Conservation (phyloP, 2,888 invertebrate genomes). For the Tuberolachnus salignus region DNA sequence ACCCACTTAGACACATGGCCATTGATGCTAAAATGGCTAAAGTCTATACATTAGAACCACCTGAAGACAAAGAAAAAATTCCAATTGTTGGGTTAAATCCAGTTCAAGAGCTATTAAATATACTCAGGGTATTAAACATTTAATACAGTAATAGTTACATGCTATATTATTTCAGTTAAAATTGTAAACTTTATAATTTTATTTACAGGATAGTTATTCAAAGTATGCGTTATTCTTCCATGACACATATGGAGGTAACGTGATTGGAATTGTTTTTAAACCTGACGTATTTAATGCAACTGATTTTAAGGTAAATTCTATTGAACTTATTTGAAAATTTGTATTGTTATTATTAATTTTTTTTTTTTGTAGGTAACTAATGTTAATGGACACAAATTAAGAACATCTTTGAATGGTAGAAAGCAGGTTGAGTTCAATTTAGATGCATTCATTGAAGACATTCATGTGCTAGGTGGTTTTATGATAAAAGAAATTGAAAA, state of each 20-base stretch:
- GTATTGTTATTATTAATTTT: not conserved
- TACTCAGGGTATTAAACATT: conserved; percentile 70
- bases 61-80: conserved; percentile 63
- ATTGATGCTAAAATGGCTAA: conserved; percentile 61
- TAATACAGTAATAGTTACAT: not conserved
- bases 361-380: conserved; percentile 66
- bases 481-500: conserved; percentile 69
- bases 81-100: conserved; percentile 82
- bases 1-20: conserved; percentile 65
- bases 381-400: conserved; percentile 66
- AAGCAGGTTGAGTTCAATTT: conserved; percentile 66
- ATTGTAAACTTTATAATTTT: not conserved
- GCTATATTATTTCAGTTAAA: not conserved
- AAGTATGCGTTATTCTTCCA: conserved; percentile 88
- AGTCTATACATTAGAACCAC: conserved; percentile 27
- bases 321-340: conserved; percentile 35
- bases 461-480: conserved; percentile 72
- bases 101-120: conserved; percentile 72
- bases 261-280: conserved; percentile 85
- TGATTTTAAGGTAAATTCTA: conserved; percentile 73
- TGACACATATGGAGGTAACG: conserved; percentile 82
- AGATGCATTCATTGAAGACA: conserved; percentile 75
- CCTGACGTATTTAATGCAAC: conserved; percentile 66
- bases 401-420: not conserved
- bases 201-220: conserved; percentile 71